phyloP scores from a whole-genome alignment of 2,797 vertebrate genomes.

The Sciaenops ocellatus region DNA sequence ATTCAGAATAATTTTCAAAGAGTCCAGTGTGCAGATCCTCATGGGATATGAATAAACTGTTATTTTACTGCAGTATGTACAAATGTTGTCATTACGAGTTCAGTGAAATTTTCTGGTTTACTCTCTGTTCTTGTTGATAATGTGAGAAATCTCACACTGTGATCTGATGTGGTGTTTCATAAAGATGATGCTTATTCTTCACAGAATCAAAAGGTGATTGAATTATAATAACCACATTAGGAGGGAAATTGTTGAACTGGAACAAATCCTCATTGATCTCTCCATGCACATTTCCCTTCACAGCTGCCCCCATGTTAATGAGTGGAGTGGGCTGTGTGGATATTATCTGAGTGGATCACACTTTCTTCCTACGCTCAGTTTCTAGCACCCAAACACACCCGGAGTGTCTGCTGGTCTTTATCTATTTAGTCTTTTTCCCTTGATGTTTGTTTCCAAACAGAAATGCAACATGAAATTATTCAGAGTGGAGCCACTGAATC shows the following conservation, averaged over 20 bases:
- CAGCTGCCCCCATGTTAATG: constrained; percentile 29
- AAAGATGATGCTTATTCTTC: background rate
- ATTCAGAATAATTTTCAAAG: too few species aligned
- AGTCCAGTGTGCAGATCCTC: too few species aligned
- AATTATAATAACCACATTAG: constrained; percentile 17
- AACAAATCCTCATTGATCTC: constrained; percentile 42
- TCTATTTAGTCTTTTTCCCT: background rate
- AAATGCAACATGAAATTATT: constrained; percentile 35
- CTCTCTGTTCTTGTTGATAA: background rate
- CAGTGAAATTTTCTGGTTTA: background rate
- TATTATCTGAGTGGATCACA: constrained; percentile 19
- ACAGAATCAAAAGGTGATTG: background rate
- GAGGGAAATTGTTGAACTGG: constrained; percentile 34
- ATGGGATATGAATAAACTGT: too few species aligned
- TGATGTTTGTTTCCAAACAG: constrained; percentile 49
- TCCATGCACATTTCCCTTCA: constrained; percentile 10
- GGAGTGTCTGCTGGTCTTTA: background rate
- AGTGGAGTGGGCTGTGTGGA: constrained; percentile 11
- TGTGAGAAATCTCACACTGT: background rate
- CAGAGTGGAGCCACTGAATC: constrained; percentile 41
- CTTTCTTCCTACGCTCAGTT: background rate
- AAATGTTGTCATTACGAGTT: background rate
- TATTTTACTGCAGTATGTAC: too few species aligned
- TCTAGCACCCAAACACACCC: constrained; percentile 18
- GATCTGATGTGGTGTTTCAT: background rate